phyloP scores from a whole-genome alignment of 2,797 vertebrate genomes.

The Hybognathus amarus region DNA sequence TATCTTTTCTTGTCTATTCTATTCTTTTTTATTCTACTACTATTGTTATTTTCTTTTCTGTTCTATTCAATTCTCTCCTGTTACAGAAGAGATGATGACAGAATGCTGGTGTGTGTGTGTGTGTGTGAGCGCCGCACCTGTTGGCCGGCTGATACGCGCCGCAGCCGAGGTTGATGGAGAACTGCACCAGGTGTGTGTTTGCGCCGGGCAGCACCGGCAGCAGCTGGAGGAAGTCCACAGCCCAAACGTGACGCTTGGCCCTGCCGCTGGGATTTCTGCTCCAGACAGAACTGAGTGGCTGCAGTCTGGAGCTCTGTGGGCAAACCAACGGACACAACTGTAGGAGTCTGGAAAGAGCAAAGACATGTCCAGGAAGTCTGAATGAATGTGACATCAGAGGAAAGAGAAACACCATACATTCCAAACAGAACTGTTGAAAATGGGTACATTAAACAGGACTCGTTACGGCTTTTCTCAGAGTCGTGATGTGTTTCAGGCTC shows the following conservation, averaged over 20 bases:
- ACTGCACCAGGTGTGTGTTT: constrained; percentile 93
- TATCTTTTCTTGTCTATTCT: no score
- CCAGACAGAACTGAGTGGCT: constrained; percentile 92
- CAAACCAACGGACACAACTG: constrained; percentile 90
- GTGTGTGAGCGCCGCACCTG: constrained; percentile 79
- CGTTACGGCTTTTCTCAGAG: background rate
- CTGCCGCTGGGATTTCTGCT: constrained; percentile 90
- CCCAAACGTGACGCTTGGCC: constrained; percentile 88
- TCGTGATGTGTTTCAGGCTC: no score
- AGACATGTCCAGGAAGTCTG: background rate
- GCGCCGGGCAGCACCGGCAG: constrained; percentile 89
- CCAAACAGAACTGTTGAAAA: background rate
- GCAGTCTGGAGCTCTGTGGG: constrained; percentile 90
- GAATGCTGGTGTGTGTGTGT: no score
- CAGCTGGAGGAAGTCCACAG: constrained; percentile 93
- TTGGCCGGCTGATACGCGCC: constrained; percentile 96
- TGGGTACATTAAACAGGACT: background rate
- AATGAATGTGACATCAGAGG: background rate
- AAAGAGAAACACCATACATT: background rate
- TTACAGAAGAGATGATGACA: no score
- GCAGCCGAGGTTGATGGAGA: constrained; percentile 97
- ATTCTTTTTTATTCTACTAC: no score
- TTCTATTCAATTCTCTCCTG: no score
- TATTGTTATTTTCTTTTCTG: no score
- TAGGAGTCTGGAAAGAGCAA: constrained; percentile 76